Conservation (phyloP, 2,113 vertebrate genomes). For the Rhinopomastus cyanomelas region DNA sequence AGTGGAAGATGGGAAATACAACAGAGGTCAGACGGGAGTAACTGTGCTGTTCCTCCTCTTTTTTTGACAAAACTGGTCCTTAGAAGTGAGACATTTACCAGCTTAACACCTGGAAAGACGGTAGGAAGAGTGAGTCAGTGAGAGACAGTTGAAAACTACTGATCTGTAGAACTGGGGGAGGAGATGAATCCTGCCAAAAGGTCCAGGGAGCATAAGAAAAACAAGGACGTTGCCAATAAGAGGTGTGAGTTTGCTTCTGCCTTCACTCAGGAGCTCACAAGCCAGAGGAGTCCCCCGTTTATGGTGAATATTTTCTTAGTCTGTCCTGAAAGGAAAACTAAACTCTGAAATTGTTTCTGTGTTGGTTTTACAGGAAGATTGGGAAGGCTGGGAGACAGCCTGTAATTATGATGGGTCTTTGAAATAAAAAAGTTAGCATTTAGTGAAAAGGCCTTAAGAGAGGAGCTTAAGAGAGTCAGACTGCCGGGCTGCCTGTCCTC, state of each 20-base stretch:
- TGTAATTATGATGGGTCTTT: neutral
- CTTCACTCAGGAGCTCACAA: neutral
- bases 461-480: neutral
- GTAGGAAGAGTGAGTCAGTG: neutral
- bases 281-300: neutral
- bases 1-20: neutral
- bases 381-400: neutral
- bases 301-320: neutral
- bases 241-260: neutral
- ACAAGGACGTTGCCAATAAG: neutral
- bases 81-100: neutral
- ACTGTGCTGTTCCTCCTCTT: neutral
- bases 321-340: neutral
- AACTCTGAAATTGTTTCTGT: neutral
- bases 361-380: neutral
- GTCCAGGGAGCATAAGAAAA: neutral
- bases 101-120: neutral
- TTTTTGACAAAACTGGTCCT: neutral
- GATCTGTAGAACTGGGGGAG: neutral
- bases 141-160: neutral
- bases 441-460: neutral
- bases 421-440: neutral
- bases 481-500: neutral
- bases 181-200: neutral
- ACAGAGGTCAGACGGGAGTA: neutral